These are phyloP conservation scores for Philonicus albiceps DNA, from an alignment of 2,888 invertebrate genomes.

Conservation along the genomic window DNA sequence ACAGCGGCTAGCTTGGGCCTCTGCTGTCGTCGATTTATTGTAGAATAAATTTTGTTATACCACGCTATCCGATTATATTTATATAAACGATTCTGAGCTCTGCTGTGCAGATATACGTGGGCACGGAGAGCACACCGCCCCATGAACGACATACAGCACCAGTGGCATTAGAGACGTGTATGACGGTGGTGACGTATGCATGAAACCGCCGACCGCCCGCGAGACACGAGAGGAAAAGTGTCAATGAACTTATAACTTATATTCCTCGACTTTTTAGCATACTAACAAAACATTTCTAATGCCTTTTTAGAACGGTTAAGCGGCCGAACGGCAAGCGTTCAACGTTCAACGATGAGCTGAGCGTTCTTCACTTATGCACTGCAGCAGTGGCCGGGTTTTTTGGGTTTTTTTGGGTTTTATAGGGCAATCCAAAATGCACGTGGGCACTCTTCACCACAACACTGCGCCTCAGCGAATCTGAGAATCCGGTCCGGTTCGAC, in stretches of 20 bases:
- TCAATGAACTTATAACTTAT: constrained; percentile 63
- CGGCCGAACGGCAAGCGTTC: background rate
- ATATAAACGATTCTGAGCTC: background rate
- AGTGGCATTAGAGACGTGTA: background rate
- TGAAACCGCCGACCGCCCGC: constrained; percentile 28
- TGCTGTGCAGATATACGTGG: background rate
- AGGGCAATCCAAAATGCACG: background rate
- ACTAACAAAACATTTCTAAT: constrained; percentile 23
- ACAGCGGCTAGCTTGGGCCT: background rate
- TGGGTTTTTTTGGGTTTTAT: background rate
- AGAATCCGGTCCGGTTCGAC: background rate
- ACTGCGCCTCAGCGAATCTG: background rate
- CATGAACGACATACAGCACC: background rate
- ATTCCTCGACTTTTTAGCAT: constrained; percentile 50
- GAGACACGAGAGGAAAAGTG: constrained; percentile 57
- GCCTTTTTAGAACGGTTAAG: background rate
- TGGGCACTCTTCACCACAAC: background rate
- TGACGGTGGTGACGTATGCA: constrained; percentile 21
- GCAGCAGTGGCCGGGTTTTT: background rate
- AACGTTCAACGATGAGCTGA: background rate
- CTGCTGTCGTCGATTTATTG: background rate
- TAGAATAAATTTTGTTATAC: constrained; percentile 9
- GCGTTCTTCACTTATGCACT: background rate
- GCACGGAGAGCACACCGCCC: background rate
- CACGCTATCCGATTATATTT: background rate